Base-by-base conservation (phyloP, 2,888 invertebrate species). In the Cynaeus angustus region DNA sequence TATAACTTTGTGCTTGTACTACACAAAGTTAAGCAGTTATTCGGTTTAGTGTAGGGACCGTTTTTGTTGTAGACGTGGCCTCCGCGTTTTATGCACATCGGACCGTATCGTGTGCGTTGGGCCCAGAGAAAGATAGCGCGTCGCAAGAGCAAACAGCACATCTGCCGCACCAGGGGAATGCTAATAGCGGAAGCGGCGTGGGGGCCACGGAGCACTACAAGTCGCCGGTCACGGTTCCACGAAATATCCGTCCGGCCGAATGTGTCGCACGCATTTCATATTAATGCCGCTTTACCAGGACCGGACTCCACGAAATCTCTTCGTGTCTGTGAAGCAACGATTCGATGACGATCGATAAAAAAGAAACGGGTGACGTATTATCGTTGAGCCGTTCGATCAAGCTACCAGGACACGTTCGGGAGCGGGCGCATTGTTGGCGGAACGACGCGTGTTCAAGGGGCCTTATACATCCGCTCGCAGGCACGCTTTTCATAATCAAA, bases 111-210 rank as follows among this genome's bases (percentile, higher is more conserved):
- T 38, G 56, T 56, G 46, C 46, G 46, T 30, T 26, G 45, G 59
- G 33, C 33, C 30, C 59, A 59, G 59, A 59, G 59, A 59, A 46
- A 46, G 59, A 59, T 56, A 56, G 56, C 56, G 56, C 26, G 46
- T 46, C 46, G 56, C 56, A 56, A 52, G 52, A 62, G 66, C 75
- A 72, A 75, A 70, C 75, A 75, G 78, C 80, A 80, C 81, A 80
- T 80, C 80, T 80, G 81, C 79, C 80, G 80, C 79, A 75, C 75
- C 76, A 79, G 78, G 80, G 78, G 80, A 80, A 81, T 81, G 80
- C 81, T 81, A 81, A 81, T 80, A 80, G 80, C 81, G 80, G 80
- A 80, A 80, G 78, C 79, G 78, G 78, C 78, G 77, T 71, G 73
- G 74, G 67, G 61, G 72, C 72, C 66, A 55, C 70, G 73, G 73